phyloP scores from a whole-genome alignment of 2,797 vertebrate species.

The Gorsachius magnificus region DNA sequence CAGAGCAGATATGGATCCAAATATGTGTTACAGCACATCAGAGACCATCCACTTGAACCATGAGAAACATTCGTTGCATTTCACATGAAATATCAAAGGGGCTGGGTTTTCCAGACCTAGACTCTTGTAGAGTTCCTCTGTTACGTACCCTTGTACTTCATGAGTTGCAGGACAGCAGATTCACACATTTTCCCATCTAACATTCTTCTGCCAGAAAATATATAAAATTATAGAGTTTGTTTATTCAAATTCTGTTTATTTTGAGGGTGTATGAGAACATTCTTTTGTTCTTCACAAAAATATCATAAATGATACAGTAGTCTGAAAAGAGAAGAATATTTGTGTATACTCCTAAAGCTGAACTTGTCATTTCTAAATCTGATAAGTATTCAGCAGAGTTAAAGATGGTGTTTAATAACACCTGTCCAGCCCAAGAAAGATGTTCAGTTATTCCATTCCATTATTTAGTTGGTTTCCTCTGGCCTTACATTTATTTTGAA shows the following conservation, averaged over 20 bases:
- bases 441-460: not conserved
- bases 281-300: not conserved
- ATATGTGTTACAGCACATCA: not conserved
- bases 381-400: not conserved
- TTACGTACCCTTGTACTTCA: not conserved
- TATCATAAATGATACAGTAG: not conserved
- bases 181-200: not conserved
- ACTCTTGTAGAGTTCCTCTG: not conserved
- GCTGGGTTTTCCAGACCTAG: not conserved
- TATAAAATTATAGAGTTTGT: not conserved
- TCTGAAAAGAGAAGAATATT: not conserved
- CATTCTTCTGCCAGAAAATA: not conserved
- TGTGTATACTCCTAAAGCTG: not conserved
- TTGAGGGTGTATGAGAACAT: not conserved
- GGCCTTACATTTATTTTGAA: not conserved
- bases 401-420: not conserved
- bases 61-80: not conserved
- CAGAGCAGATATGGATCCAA: not conserved
- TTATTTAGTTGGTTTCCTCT: not conserved
- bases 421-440: not conserved
- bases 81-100: not conserved
- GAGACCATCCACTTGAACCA: not conserved
- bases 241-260: not conserved
- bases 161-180: not conserved
- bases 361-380: not conserved